Evolutionary conservation across 2,797 vertebrate genomes (phyloP), one percentile per base, ranked within the genome.

Genomic region (Novumbra hubbsi): DNA sequence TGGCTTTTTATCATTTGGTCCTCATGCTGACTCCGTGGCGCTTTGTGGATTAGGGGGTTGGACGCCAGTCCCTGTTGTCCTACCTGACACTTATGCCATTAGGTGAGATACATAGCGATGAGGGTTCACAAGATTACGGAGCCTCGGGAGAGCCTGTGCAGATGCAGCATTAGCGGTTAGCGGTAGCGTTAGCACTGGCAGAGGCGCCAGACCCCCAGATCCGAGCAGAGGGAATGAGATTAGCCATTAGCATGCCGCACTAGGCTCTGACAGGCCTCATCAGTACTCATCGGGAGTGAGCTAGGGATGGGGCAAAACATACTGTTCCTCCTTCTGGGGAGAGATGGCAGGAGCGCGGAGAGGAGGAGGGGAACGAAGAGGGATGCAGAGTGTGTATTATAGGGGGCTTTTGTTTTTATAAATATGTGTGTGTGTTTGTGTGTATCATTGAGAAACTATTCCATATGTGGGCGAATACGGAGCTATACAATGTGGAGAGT

Each of bases 41-140:
- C 81, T 81, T 73, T 82, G 88, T 87, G 80, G 74, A 78, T 80
- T 86, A 81, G 66, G 70, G 79, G 72, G 52, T 77, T 69, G 82
- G 74, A 45, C 49, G 82, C 81, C 82, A 71, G 63, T 90, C 88
- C 90, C 86, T 87, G 91, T 91, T 89, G 88, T 87, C 86, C 88
- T 84, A 82, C 88, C 86, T 87, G 91, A 91, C 86, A 84, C 84
- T 91, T 88, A 92, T 92, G 88, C 72, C 75, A 90, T 92, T 92
- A 92, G 88, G 77, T 79, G 78, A 92, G 91, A 92, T 86, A 85
- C 90, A 93, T 87, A 88, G 90, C 85, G 84, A 90, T 90, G 87
- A 68, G 34, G 85, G 84, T 87, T 93, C 83, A 92, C 91, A 73
- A 89, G 90, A 93, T 92, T 89, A 91, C 70, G 34, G 74, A 68